Evolutionary conservation across 2,888 invertebrate genomes (phyloP).

Genomic region (Esperia sulphurella): DNA sequence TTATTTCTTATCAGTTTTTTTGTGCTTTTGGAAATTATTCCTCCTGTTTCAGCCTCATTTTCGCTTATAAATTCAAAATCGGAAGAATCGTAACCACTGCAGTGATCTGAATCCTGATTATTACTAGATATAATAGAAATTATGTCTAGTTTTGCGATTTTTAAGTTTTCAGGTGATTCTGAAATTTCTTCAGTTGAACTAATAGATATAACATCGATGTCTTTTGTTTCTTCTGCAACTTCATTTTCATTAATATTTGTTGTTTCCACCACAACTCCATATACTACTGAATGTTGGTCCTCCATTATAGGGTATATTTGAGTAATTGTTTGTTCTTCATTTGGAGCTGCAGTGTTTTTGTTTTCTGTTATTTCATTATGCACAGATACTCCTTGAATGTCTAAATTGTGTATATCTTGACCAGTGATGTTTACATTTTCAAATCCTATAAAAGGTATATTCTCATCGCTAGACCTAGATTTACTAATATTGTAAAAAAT

Average conservation of each 20-base stretch:
- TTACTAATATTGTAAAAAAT: neutral
- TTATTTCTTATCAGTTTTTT: too few relatives aligned
- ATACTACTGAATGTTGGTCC: neutral
- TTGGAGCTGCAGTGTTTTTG: neutral
- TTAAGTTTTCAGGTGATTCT: neutral
- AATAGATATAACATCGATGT: constrained; percentile 3
- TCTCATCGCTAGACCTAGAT: neutral
- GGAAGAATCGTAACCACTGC: constrained; percentile 48
- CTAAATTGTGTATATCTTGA: neutral
- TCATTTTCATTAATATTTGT: neutral
- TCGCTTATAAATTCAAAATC: constrained; percentile 66
- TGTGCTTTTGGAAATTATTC: constrained; percentile 22
- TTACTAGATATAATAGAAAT: constrained; percentile 1
- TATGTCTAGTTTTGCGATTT: neutral
- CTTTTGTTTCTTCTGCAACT: neutral
- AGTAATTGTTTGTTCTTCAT: neutral
- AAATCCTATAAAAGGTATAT: neutral
- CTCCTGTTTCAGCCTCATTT: constrained; percentile 39
- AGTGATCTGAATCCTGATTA: constrained; percentile 17
- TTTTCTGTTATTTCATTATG: neutral
- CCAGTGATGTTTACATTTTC: neutral
- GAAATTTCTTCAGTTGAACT: constrained; percentile 7
- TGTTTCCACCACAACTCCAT: neutral
- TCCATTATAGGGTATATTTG: neutral
- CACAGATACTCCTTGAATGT: neutral